A percentile compares a stretch with the other conserved stretches of the same genome.
Conservation (phyloP, 2,113 vertebrate species). For the Anseranas semipalmata region DNA sequence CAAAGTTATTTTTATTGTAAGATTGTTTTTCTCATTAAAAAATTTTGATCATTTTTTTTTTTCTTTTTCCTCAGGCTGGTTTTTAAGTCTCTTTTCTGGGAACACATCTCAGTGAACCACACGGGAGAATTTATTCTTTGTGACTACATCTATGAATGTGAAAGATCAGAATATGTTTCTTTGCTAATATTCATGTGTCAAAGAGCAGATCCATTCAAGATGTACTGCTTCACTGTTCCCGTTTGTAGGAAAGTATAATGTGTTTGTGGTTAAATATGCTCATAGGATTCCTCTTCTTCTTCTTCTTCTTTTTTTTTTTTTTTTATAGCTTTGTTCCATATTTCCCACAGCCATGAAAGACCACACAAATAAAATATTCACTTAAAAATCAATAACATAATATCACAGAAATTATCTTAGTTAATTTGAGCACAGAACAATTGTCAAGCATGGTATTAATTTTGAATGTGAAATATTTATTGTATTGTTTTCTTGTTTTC, state of each 20-base stretch:
- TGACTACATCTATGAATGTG: neutral
- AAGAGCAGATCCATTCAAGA: conserved; percentile 15
- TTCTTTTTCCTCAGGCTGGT: neutral
- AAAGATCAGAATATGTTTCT: neutral
- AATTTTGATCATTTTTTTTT: neutral
- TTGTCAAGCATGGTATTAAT: conserved; percentile 25
- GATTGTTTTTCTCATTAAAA: neutral
- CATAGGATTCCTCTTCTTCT: neutral
- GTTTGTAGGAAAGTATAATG: conserved; percentile 29
- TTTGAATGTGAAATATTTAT: conserved; percentile 37
- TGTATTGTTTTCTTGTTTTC: conserved; percentile 33
- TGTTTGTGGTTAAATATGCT: conserved; percentile 42
- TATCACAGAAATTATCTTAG: conserved; percentile 55
- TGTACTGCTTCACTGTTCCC: neutral
- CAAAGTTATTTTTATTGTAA: neutral
- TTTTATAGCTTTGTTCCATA: conserved; percentile 30
- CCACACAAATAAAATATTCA: conserved; percentile 50
- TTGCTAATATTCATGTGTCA: conserved; percentile 13
- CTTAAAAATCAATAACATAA: conserved; percentile 16
- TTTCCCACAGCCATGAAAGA: conserved; percentile 39
- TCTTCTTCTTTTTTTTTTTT: neutral
- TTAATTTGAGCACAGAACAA: conserved; percentile 31
- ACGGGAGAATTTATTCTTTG: neutral
- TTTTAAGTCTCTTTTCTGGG: neutral
- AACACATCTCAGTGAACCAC: neutral